A percentile compares a stretch with the other conserved stretches of the same genome.
phyloP scores from a whole-genome alignment of 1,140 invertebrate genomes.

The Conus ventricosus region DNA sequence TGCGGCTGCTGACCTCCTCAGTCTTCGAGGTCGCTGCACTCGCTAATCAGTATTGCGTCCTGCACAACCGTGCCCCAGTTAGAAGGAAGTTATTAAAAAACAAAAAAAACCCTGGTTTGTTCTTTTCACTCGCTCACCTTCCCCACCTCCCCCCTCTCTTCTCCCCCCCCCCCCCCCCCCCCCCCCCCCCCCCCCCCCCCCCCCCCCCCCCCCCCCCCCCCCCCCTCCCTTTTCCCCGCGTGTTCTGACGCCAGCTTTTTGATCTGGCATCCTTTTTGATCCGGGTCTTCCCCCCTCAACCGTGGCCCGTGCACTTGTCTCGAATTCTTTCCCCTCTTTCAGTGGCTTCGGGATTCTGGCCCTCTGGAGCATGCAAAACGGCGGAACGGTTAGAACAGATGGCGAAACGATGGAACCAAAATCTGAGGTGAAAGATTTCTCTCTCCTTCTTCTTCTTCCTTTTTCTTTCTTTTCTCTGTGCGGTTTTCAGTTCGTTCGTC shows the following conservation, averaged over 20 bases:
- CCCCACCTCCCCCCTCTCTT: too few relatives aligned
- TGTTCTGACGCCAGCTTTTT: background rate
- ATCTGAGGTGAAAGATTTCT: background rate
- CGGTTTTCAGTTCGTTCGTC: background rate
- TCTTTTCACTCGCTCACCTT: background rate
- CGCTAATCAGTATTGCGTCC: background rate
- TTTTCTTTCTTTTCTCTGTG: too few relatives aligned
- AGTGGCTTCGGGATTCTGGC: background rate
- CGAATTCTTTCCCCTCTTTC: background rate
- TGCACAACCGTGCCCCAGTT: background rate
- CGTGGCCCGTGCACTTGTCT: conserved; percentile 1
- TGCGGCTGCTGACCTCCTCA: background rate
- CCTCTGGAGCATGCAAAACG: background rate
- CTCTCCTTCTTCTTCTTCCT: too few relatives aligned
- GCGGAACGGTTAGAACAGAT: conserved; percentile 1
- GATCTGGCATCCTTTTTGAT: conserved; percentile 3
- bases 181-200: too few relatives aligned
- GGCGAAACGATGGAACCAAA: background rate
- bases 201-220: too few relatives aligned
- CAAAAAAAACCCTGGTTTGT: background rate
- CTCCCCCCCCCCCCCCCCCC: too few relatives aligned
- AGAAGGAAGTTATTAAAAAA: too few relatives aligned
- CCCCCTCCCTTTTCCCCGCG: background rate
- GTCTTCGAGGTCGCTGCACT: background rate
- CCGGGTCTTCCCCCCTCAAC: background rate